Base-by-base conservation (phyloP, 2,113 vertebrate species). In the Formicarius rufipectus region DNA sequence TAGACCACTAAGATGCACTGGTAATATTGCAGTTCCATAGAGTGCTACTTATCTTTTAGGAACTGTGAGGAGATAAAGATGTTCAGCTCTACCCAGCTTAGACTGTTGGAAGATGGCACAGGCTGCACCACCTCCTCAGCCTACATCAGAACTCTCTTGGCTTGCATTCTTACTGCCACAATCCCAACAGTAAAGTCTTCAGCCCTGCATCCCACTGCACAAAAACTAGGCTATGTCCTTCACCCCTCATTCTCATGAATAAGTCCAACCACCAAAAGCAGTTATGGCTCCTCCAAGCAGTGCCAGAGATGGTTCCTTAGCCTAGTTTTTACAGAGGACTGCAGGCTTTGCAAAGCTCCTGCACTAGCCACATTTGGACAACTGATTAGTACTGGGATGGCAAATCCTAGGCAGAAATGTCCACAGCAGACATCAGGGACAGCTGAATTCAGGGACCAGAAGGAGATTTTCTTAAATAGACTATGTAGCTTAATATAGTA, bases 401-500 rank as follows among this genome's bases (percentile, higher is more conserved):
- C 44, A 95, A 84, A 87, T 83, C 55, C 35, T 59, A 14, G 59
- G 52, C 79, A 92, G 33, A 85, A 81, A 55, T n/a, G 5, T 63
- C 85, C 93, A 88, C 28, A 81, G 42, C 44, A 86, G 63, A 81
- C 83, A 86, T 19, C 53, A 72, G 40, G 45, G 63, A 89, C n/a
- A 91, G 78, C 27, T 84, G 74, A 94, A 95, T 88, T 74, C 68
- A 52, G 56, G 18, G 53, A 88, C 76, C 89, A 91, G 92, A 93
- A 75, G 80, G 86, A 84, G 84, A 56, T 81, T 93, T 84, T 94
- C 90, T 95, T 78, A 84, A 93, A 86, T 55, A 80, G 93, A 89
- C 64, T 23, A 67, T 56, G 68, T 88, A 77, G 49, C 95, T 91
- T 93, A 94, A 96, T 93, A 89, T 95, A 96, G 95, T 68, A 52